Conservation (phyloP, 2,888 invertebrate genomes). For the Polyommatus iphigenia region DNA sequence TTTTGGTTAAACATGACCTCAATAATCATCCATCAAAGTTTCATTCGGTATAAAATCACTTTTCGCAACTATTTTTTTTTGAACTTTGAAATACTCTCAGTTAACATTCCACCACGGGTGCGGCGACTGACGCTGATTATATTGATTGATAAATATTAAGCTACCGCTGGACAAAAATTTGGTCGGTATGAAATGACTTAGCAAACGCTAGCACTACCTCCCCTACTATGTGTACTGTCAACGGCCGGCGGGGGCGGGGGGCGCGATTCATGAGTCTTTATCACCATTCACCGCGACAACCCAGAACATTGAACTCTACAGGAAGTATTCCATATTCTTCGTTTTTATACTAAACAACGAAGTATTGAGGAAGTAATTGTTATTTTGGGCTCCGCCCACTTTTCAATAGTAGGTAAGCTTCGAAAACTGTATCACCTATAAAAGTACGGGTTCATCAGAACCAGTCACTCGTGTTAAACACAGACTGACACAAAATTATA, state of each 20-base stretch:
- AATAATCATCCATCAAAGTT: no score
- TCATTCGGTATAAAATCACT: no score
- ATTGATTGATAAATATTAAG: no score
- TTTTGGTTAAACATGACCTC: no score
- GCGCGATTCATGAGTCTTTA: constrained; percentile 70
- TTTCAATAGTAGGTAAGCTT: not conserved
- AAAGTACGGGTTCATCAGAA: no score
- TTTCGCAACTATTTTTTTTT: no score
- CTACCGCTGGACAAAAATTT: no score
- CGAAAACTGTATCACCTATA: not conserved
- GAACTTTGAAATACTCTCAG: no score
- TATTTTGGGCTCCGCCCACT: not conserved
- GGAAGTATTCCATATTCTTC: constrained; percentile 71
- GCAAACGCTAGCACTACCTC: no score
- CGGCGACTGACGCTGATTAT: no score
- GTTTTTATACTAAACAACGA: constrained; percentile 49
- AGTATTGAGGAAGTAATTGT: not conserved
- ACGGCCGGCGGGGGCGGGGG: constrained; percentile 44
- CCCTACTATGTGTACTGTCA: constrained; percentile 74
- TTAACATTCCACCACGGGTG: no score
- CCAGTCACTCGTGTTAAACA: not conserved
- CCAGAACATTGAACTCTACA: constrained; percentile 75
- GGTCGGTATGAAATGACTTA: no score
- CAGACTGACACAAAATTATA: not conserved
- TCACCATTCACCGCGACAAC: constrained; percentile 66